phyloP scores from a whole-genome alignment of 2,888 invertebrate species.

The Crocallis elinguaria region DNA sequence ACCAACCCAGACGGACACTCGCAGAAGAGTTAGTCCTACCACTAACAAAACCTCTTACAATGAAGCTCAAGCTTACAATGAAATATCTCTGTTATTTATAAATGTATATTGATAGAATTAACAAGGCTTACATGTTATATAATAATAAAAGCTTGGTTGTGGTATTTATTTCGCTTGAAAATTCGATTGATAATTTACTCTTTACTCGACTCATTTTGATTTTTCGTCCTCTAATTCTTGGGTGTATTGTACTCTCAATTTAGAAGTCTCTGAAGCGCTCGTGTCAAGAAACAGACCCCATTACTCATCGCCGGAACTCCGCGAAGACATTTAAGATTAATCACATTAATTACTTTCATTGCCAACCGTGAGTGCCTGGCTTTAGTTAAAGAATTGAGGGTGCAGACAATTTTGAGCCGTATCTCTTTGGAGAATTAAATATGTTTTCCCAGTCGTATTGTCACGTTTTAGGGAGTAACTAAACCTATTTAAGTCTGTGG shows the following conservation, averaged over 20 bases:
- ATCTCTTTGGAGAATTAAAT: not conserved
- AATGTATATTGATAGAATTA: too few species aligned
- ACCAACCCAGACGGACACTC: too few species aligned
- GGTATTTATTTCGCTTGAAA: too few species aligned
- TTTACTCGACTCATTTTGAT: not conserved
- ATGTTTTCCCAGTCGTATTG: not conserved
- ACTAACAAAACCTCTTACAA: too few species aligned
- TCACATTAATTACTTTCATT: slow-evolving; percentile 75
- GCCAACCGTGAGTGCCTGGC: slow-evolving; percentile 56
- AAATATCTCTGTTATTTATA: too few species aligned
- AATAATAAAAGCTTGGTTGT: too few species aligned
- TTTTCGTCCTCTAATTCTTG: not conserved
- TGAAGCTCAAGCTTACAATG: too few species aligned
- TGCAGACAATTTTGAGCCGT: slow-evolving; percentile 10
- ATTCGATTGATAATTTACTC: too few species aligned
- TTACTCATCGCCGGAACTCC: slow-evolving; percentile 66
- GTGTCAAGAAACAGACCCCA: slow-evolving; percentile 48
- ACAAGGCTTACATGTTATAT: too few species aligned
- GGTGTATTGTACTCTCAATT: slow-evolving; percentile 19
- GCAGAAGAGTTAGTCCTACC: too few species aligned
- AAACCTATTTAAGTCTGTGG: not conserved
- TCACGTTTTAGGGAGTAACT: not conserved
- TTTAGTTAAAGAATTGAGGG: slow-evolving; percentile 33
- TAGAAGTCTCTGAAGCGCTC: slow-evolving; percentile 24
- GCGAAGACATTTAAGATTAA: slow-evolving; percentile 69